These are phyloP conservation scores for Elachura formosa DNA, from an alignment of 2,113 vertebrate genomes.

Conservation along the genomic window DNA sequence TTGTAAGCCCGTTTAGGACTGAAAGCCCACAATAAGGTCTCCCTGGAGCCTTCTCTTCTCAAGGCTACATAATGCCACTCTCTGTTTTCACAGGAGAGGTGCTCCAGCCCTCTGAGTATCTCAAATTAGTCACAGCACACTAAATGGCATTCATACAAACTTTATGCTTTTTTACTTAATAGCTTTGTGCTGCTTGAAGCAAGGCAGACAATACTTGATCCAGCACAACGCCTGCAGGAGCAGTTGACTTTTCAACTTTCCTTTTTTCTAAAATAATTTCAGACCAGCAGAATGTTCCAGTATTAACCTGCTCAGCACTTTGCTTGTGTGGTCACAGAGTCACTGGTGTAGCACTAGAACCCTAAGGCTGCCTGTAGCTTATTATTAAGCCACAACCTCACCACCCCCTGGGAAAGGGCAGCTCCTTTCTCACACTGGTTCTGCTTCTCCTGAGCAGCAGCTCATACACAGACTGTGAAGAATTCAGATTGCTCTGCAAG, in stretches of 20 bases:
- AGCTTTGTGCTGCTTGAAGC: neutral
- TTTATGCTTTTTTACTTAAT: neutral
- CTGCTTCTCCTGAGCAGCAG: neutral
- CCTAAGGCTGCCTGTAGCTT: neutral
- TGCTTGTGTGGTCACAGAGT: neutral
- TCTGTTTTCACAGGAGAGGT: neutral
- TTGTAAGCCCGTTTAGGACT: neutral
- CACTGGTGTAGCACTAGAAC: neutral
- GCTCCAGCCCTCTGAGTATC: neutral
- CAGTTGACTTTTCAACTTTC: neutral
- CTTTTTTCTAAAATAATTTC: neutral
- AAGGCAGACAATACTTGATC: neutral
- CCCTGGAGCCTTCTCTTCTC: neutral
- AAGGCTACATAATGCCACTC: neutral
- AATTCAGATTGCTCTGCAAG: neutral
- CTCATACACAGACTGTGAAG: neutral
- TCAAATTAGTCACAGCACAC: neutral
- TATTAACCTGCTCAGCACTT: neutral
- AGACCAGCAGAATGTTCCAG: neutral
- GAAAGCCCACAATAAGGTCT: neutral
- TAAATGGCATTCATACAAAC: neutral
- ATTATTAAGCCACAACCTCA: neutral
- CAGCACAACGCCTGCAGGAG: neutral
- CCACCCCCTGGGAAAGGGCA: neutral
- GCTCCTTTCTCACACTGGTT: neutral